Base-by-base conservation (phyloP, 2,113 vertebrate species). In the Ophiodon elongatus region DNA sequence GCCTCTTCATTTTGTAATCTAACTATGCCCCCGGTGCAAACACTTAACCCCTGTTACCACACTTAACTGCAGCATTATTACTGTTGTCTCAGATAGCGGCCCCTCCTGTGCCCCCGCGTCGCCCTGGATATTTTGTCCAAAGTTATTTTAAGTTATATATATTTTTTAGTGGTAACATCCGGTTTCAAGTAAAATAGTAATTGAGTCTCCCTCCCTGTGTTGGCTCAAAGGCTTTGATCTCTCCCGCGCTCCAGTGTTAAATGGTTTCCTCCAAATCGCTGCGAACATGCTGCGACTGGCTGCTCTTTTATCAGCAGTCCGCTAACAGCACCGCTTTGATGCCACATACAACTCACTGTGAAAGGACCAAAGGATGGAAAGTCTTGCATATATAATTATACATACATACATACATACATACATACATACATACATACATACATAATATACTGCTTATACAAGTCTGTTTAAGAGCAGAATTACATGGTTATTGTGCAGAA, bases 161-260 rank as follows among this genome's bases (percentile, higher is more conserved):
- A n/a, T n/a, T 6, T 56, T 29, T 4, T 11, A 70, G 56, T 60
- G 60, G 50, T 72, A 72, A 82, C 75, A 82, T 93, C 89, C 80
- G 25, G 75, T 90, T 88, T 87, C 68, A 87, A 84, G 88, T 91
- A 87, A 89, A 92, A 92, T 67, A 89, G 90, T 92, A 90, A 92
- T 89, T 85, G 86, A 87, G 77, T 87, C 84, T 85, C 67, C 81
- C 74, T 83, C 69, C 78, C 62, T 52, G 71, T 35, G 85, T 85
- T 59, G 66, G 47, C 62, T 85, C 2, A 9, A 60, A 91, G 82
- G 66, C 91, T 94, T 94, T 94, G 91, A 94, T 95, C 91, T 88
- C 75, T 76, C 62, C 66, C 13, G 57, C 73, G 71, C 82, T 83
- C 75, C 73, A 29, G 80, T 89, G 89, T 91, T 93, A 91, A 89